These are phyloP conservation scores for Channa striata DNA, from an alignment of 2,797 vertebrate genomes.

Conservation along the genomic window DNA sequence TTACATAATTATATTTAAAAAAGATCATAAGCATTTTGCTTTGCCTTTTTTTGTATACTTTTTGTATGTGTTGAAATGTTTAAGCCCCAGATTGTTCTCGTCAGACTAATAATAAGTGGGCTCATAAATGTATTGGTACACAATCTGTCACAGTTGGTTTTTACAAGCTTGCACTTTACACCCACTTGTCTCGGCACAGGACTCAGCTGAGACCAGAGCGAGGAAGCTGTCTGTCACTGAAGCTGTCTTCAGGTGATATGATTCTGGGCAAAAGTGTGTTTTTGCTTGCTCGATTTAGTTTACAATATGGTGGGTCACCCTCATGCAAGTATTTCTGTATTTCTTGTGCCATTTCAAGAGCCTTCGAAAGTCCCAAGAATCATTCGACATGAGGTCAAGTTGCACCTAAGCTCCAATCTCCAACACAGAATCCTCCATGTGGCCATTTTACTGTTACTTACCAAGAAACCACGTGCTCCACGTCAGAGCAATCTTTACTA, in stretches of 20 bases:
- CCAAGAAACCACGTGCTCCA: neutral
- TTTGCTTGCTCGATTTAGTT: neutral
- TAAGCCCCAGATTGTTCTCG: neutral
- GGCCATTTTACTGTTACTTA: neutral
- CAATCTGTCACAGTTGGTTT: neutral
- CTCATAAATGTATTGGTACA: no score
- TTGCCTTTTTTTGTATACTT: no score
- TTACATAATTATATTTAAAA: no score
- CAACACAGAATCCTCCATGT: neutral
- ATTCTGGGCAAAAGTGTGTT: neutral
- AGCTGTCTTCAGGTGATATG: neutral
- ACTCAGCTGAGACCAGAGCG: conserved; percentile 21
- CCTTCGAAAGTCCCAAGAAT: neutral
- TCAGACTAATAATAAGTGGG: neutral
- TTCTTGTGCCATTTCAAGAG: neutral
- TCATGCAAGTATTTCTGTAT: neutral
- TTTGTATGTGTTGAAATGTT: no score
- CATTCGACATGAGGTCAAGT: neutral
- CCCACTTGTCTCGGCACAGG: conserved; percentile 26
- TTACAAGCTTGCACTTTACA: conserved; percentile 9
- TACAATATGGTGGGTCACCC: neutral
- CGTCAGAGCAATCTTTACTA: neutral
- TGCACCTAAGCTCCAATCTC: neutral
- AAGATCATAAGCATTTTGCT: no score
- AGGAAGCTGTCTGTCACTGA: conserved; percentile 30